Base-by-base conservation (phyloP, 2,113 vertebrate species). In the Proterorhinus semilunaris region DNA sequence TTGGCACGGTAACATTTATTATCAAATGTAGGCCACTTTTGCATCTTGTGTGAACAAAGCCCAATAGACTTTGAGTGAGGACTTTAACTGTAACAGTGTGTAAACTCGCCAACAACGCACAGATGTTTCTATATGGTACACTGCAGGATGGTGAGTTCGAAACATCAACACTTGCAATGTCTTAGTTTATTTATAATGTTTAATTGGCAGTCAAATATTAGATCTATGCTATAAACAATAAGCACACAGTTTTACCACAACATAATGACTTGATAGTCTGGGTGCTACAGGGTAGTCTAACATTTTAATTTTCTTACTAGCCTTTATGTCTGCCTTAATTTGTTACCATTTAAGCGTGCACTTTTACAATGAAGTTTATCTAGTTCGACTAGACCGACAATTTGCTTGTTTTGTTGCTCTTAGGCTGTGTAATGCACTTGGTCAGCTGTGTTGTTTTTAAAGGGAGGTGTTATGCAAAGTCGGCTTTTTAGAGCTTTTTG, bases 121-220 rank as follows among this genome's bases (percentile, higher is more conserved):
- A 48, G 63, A 72, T 82, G 49, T 76, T 78, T 74, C 70, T 72
- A 43, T 72, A 43, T 59, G 51, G 55, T 78, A 72, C 72, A 81
- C 79, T 77, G 77, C 81, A 69, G 70, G 74, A 48, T 8, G 47
- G 66, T 67, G 55, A 66, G 71, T 59, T 49, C 55, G 54, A 82
- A 62, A 44, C 75, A 72, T 71, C 74, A 50, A 43, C 6, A 47
- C 36, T 36, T n/a, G 0, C 8, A 17, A 51, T 36, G 13, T 10
- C 58, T 61, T 61, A 45, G 42, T 45, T 61, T 5, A 7, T 69
- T 15, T 36, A 49, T 58, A 5, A 11, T 57, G 65, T 76, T 65
- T 52, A 57, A 62, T 74, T 45, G 49, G 66, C 48, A 58, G 49
- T 74, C 48, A 72, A 43, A 70, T 72, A 62, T 74, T 17, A 3